Evolutionary conservation across 2,797 vertebrate species (phyloP).

Genomic region (Melanotaenia maccullochi): DNA sequence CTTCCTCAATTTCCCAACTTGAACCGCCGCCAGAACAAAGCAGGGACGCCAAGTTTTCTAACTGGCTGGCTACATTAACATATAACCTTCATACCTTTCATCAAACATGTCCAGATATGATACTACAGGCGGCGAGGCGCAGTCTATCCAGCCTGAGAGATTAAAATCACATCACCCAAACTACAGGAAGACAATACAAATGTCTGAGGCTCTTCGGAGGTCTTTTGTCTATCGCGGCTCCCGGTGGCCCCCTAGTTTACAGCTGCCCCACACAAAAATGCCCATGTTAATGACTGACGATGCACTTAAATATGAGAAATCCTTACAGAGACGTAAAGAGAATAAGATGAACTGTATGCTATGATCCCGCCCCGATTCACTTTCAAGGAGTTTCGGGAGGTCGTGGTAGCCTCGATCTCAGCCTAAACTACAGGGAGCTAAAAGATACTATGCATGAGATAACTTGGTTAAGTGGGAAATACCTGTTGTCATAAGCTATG

Average conservation of each 20-base stretch:
- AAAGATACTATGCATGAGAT: background rate
- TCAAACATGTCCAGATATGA: background rate
- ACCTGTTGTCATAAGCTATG: background rate
- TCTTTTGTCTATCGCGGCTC: constrained; percentile 72
- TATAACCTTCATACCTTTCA: background rate
- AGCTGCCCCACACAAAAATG: background rate
- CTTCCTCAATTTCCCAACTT: constrained; percentile 22
- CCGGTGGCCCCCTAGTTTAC: constrained; percentile 39
- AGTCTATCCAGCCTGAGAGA: constrained; percentile 1
- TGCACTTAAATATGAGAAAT: background rate
- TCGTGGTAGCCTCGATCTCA: constrained; percentile 58
- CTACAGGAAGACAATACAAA: constrained; percentile 57
- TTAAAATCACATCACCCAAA: constrained; percentile 28
- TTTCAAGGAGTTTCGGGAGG: constrained; percentile 35
- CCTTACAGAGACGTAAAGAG: background rate
- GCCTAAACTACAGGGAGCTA: background rate
- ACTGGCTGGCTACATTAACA: background rate
- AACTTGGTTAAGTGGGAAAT: background rate
- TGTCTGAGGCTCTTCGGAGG: constrained; percentile 57
- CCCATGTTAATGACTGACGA: background rate
- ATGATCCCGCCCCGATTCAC: constrained; percentile 25
- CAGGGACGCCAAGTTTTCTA: background rate
- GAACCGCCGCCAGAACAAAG: constrained; percentile 42
- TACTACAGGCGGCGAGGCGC: too few relatives aligned
- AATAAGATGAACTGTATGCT: background rate